Percentiles rank a stretch among this genome's conserved stretches.
These are phyloP conservation scores for Diplogasteroides magnus DNA, from an alignment of 1,140 invertebrate genomes.

Conservation along the genomic window DNA sequence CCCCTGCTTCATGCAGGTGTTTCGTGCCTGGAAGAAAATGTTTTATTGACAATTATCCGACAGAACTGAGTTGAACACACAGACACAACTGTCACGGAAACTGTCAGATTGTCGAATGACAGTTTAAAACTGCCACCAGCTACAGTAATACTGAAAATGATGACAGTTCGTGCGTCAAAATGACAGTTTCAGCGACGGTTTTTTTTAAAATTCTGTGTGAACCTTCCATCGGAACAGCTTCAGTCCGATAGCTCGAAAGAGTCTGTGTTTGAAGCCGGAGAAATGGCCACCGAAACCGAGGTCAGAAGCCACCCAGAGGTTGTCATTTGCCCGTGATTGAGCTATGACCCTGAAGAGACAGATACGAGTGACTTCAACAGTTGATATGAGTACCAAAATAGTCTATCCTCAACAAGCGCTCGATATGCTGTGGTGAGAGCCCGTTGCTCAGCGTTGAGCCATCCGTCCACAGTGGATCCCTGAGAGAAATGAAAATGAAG, in stretches of 20 bases:
- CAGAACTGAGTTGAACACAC: neutral
- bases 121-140: neutral
- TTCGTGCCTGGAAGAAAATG: neutral
- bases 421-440: neutral
- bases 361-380: neutral
- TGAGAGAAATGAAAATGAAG: no score
- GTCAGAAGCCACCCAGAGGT: neutral
- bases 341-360: neutral
- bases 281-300: neutral
- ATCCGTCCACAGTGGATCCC: no score
- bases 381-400: neutral
- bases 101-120: neutral
- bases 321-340: neutral
- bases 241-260: neutral
- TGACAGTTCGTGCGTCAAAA: no score
- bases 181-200: no score
- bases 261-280: neutral
- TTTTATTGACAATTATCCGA: neutral
- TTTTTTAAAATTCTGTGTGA: neutral
- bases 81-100: neutral
- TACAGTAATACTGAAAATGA: neutral
- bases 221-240: neutral
- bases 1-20: no score
- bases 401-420: neutral
- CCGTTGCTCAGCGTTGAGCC: neutral